Evolutionary conservation across 1,140 invertebrate species (phyloP).

Genomic region (Eciton burchellii): DNA sequence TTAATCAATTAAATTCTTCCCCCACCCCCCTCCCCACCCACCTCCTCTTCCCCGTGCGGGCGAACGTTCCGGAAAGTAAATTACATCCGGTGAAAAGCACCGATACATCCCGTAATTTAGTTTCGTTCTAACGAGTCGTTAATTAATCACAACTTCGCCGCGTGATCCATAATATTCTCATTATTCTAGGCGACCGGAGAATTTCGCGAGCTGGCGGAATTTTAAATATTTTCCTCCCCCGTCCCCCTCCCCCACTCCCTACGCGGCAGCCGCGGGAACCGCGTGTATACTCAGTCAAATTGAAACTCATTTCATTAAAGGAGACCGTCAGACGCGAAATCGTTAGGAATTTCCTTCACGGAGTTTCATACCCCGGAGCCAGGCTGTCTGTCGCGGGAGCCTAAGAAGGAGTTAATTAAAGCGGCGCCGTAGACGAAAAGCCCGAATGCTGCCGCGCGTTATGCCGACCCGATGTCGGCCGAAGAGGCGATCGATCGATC

Average conservation of each 20-base stretch:
- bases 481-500: not conserved
- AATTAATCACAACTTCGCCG: slow-evolving; percentile 53
- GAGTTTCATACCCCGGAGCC: slow-evolving; percentile 58
- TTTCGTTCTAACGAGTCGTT: slow-evolving; percentile 36
- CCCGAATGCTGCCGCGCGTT: slow-evolving; percentile 8
- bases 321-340: slow-evolving; percentile 63
- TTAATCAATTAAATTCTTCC: slow-evolving; percentile 57
- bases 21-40: no score
- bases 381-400: slow-evolving; percentile 37
- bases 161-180: slow-evolving; percentile 57
- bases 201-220: slow-evolving; percentile 35
- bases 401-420: slow-evolving; percentile 68
- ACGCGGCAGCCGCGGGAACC: not conserved
- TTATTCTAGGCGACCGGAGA: slow-evolving; percentile 46
- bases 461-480: slow-evolving; percentile 10
- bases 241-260: not conserved
- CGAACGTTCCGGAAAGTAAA: slow-evolving; percentile 43
- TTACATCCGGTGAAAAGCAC: slow-evolving; percentile 39
- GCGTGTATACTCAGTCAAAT: slow-evolving; percentile 58
- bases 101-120: slow-evolving; percentile 34
- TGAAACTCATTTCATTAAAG: slow-evolving; percentile 71
- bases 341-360: slow-evolving; percentile 29
- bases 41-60: not conserved
- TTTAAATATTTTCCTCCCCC: slow-evolving; percentile 43
- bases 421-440: slow-evolving; percentile 31